A percentile compares a stretch with the other conserved stretches of the same genome.
Evolutionary conservation across 1,140 invertebrate species (phyloP).

Genomic region (Zophobas atratus): DNA sequence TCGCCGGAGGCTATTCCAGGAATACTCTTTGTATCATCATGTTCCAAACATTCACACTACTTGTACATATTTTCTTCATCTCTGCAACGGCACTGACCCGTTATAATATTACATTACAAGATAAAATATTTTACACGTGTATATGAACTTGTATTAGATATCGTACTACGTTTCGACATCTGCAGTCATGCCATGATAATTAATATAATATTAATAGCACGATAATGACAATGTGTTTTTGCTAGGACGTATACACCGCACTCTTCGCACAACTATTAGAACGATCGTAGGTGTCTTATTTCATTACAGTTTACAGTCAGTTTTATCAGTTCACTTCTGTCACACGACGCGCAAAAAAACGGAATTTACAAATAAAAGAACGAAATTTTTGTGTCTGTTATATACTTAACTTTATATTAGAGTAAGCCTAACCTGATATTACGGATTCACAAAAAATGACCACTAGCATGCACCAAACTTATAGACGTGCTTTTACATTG

Average conservation of each 20-base stretch:
- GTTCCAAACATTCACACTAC: constrained; percentile 12
- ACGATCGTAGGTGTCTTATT: neutral
- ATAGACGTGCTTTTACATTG: too few relatives aligned
- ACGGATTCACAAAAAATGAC: too few relatives aligned
- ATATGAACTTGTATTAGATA: constrained; percentile 7
- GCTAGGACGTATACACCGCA: neutral
- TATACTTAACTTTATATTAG: too few relatives aligned
- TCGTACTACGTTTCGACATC: constrained; percentile 25
- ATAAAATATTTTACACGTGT: constrained; percentile 22
- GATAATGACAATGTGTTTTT: constrained; percentile 32
- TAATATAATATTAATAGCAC: constrained; percentile 11
- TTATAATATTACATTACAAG: constrained; percentile 19
- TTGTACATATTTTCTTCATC: neutral
- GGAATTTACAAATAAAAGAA: too few relatives aligned
- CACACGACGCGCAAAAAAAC: too few relatives aligned
- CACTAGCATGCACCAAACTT: too few relatives aligned
- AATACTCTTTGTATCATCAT: too few relatives aligned
- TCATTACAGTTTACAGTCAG: too few relatives aligned
- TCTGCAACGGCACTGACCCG: neutral
- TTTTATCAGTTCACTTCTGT: too few relatives aligned
- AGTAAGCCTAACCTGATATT: too few relatives aligned
- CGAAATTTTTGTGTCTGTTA: too few relatives aligned
- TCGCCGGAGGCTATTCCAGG: too few relatives aligned
- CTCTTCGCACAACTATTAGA: neutral
- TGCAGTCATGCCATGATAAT: neutral